Percentiles rank a stretch among this genome's conserved stretches.
These are phyloP conservation scores for Xenopus borealis DNA, from an alignment of 2,113 vertebrate genomes.

Conservation along the genomic window DNA sequence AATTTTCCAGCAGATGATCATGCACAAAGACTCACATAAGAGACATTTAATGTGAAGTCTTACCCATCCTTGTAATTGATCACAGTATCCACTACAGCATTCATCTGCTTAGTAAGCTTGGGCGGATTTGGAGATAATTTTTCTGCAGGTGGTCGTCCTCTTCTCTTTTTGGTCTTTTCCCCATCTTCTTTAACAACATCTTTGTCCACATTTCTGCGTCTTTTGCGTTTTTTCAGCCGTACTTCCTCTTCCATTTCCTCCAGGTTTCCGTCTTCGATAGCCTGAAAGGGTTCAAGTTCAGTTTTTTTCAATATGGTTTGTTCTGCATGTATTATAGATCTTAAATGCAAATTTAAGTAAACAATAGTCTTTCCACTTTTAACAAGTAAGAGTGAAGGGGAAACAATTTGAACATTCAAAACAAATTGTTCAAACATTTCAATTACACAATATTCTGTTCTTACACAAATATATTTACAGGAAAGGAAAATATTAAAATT, in stretches of 20 bases:
- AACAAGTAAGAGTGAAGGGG: no score
- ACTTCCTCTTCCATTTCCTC: slow-evolving; percentile 98
- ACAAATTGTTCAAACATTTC: no score
- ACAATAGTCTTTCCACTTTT: no score
- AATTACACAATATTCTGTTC: no score
- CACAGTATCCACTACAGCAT: slow-evolving; percentile 90
- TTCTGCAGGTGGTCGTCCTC: slow-evolving; percentile 91
- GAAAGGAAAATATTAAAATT: no score
- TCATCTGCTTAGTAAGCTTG: slow-evolving; percentile 95
- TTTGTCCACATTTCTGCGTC: slow-evolving; percentile 87
- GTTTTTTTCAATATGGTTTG: not conserved
- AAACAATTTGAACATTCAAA: no score
- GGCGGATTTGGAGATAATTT: slow-evolving; percentile 92
- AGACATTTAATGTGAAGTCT: slow-evolving; percentile 16
- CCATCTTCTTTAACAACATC: slow-evolving; percentile 79
- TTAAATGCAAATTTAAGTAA: no score
- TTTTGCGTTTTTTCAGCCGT: slow-evolving; percentile 92
- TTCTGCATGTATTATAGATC: no score
- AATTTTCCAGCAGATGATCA: no score
- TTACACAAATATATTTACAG: no score
- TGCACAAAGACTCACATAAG: no score
- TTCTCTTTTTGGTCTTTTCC: slow-evolving; percentile 87
- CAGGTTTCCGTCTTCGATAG: slow-evolving; percentile 95
- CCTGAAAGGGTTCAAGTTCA: slow-evolving; percentile 60
- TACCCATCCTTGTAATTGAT: slow-evolving; percentile 97